Evolutionary conservation across 2,113 vertebrate genomes (phyloP), one percentile per base, ranked within the genome.

Genomic region (Microtus ochrogaster): DNA sequence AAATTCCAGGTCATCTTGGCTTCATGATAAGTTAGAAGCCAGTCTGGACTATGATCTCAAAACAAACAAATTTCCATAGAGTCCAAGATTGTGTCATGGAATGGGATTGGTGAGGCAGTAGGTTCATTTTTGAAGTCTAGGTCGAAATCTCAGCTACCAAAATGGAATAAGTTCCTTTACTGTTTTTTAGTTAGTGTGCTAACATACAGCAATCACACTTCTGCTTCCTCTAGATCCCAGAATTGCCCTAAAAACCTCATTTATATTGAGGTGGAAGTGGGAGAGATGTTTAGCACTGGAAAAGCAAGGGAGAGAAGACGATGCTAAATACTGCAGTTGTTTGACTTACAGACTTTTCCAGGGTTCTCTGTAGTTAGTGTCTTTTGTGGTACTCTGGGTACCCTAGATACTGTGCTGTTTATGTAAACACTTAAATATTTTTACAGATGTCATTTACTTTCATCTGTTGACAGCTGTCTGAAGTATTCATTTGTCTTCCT

Each of bases 401-500:
- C 3, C 52, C 58, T 24, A 0, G 8, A 76, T 68, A 76, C 77
- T 63, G 26, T 26, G 44, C 14, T 49, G 26, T 52, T 61, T 68
- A 89, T 85, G 83, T 77, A 92, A 95, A 85, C 63, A 92, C 30
- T 81, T 9, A 14, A 22, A 2, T 73, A 66, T 3, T 66, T 85
- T 66, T 13, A 63, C 44, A 94, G 89, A 68, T 77, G 78, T 70
- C 36, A 33, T 81, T 91, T n/a, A 70, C 92, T 97, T 96, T 85
- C 33, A 9, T 87, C 5, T 61, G 16, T 68, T 89, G 88, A 61
- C 44, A 92, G 72, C 3, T 49, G 13, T 91, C 55, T 95, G 39
- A 92, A 91, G 49, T 87, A 77, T 96, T 94, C 74, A 58, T 83
- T 94, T 96, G 12, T 12, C 7, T 96, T 94, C 74, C 41, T 68